Percentiles rank a stretch among this genome's conserved stretches.
These are phyloP conservation scores for Pycnomerus fuliginosus DNA, from an alignment of 2,888 invertebrate species.

Conservation along the genomic window DNA sequence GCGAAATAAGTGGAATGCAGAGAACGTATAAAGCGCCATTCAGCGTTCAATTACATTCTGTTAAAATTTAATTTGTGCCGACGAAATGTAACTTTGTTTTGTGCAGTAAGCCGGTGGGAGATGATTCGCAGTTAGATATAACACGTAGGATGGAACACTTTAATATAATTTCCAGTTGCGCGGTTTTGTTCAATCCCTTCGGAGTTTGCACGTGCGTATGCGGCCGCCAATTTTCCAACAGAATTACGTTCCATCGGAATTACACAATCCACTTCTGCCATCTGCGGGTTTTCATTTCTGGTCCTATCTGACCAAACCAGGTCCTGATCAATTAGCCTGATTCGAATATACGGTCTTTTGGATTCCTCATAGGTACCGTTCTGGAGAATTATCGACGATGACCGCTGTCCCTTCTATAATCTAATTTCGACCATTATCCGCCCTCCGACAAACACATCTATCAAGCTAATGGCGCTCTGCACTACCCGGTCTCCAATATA, in stretches of 20 bases:
- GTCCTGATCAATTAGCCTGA: slow-evolving; percentile 38
- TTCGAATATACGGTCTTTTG: slow-evolving; percentile 40
- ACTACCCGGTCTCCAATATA: slow-evolving; percentile 1
- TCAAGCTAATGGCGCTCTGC: slow-evolving; percentile 24
- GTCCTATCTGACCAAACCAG: too few relatives aligned
- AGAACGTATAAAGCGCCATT: slow-evolving; percentile 49
- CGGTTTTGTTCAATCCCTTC: slow-evolving; percentile 50
- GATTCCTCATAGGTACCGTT: slow-evolving; percentile 46
- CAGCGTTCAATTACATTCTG: slow-evolving; percentile 53
- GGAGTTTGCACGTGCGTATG: slow-evolving; percentile 49
- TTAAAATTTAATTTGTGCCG: slow-evolving; percentile 53
- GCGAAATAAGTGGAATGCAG: slow-evolving; percentile 51
- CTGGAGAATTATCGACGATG: slow-evolving; percentile 40
- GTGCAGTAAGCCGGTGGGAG: slow-evolving; percentile 39
- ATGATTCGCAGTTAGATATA: slow-evolving; percentile 38
- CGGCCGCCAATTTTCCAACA: slow-evolving; percentile 47
- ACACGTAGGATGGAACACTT: slow-evolving; percentile 42
- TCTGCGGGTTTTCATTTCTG: slow-evolving; percentile 31
- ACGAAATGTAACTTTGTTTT: slow-evolving; percentile 53
- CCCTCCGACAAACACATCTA: slow-evolving; percentile 34
- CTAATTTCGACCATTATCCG: slow-evolving; percentile 49
- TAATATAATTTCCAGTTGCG: slow-evolving; percentile 51
- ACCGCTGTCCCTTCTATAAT: slow-evolving; percentile 47
- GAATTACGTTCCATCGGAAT: slow-evolving; percentile 43
- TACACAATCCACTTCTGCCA: slow-evolving; percentile 25